Evolutionary conservation across 2,113 vertebrate genomes (phyloP).

Genomic region (Thermophis baileyi): DNA sequence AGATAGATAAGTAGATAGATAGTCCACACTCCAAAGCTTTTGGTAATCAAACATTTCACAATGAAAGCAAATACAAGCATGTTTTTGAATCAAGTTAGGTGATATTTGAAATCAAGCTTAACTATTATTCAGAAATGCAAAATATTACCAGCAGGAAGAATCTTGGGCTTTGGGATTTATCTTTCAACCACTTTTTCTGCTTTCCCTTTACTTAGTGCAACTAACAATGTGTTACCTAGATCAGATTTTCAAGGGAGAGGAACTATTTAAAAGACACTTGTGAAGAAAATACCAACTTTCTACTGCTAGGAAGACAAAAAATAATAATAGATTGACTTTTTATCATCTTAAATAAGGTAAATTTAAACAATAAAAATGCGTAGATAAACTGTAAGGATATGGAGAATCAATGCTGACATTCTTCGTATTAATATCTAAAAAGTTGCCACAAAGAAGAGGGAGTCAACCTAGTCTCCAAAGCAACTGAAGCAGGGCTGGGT

Average conservation of each 20-base stretch:
- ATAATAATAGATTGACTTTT: background rate
- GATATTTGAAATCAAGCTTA: background rate
- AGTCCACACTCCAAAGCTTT: constrained; percentile 22
- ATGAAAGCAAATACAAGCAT: constrained; percentile 38
- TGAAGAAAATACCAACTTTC: background rate
- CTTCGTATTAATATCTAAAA: background rate
- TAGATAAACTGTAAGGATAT: background rate
- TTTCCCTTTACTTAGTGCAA: background rate
- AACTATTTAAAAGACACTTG: background rate
- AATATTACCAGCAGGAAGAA: background rate
- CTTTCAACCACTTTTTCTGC: background rate
- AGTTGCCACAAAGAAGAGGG: too few relatives aligned
- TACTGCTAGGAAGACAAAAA: background rate
- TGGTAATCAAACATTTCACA: constrained; percentile 39
- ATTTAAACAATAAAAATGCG: background rate
- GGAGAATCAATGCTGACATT: background rate
- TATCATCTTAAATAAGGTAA: background rate
- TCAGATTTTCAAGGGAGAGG: background rate
- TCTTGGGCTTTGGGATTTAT: background rate
- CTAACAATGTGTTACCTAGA: background rate
- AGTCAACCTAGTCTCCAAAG: too few relatives aligned
- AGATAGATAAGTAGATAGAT: background rate
- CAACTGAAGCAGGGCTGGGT: too few relatives aligned
- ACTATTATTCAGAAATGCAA: background rate
- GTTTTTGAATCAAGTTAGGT: constrained; percentile 11